Percentiles rank a stretch among this genome's conserved stretches.
These are phyloP conservation scores for Hemibagrus wyckioides DNA, from an alignment of 2,113 vertebrate species.

Conservation along the genomic window DNA sequence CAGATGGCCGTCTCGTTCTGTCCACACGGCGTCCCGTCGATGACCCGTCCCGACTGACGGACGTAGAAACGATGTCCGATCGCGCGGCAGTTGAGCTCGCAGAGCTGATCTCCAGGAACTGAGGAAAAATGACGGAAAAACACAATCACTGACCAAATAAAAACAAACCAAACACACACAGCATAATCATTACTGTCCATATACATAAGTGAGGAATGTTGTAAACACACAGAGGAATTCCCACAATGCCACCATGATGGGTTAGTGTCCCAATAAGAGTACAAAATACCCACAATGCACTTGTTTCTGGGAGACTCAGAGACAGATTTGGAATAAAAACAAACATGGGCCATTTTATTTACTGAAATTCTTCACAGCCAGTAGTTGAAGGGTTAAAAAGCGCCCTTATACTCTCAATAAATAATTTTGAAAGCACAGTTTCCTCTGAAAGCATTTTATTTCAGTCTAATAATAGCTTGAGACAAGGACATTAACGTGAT, in stretches of 20 bases:
- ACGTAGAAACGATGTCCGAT: slow-evolving; percentile 93
- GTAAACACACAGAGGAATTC: neutral
- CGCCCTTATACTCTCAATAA: neutral
- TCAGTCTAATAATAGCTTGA: neutral
- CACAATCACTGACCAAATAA: neutral
- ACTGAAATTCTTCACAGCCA: neutral
- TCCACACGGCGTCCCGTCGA: slow-evolving; percentile 89
- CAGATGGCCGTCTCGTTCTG: slow-evolving; percentile 81
- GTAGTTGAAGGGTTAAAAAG: neutral
- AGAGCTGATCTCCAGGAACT: slow-evolving; percentile 83
- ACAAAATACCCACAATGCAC: neutral
- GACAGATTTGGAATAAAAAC: neutral
- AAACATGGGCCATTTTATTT: neutral
- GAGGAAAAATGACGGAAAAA: neutral
- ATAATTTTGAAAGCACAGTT: neutral
- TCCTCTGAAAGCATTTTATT: neutral
- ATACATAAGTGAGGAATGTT: neutral
- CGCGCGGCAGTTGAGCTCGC: slow-evolving; percentile 90
- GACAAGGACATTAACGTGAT: neutral
- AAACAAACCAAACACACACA: neutral
- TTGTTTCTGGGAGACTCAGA: neutral
- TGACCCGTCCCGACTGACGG: slow-evolving; percentile 82
- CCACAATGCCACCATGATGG: neutral
- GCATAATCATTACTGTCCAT: neutral
- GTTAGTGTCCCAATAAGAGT: neutral